phyloP scores from a whole-genome alignment of 2,888 invertebrate genomes.

The Eutolmus rufibarbis region DNA sequence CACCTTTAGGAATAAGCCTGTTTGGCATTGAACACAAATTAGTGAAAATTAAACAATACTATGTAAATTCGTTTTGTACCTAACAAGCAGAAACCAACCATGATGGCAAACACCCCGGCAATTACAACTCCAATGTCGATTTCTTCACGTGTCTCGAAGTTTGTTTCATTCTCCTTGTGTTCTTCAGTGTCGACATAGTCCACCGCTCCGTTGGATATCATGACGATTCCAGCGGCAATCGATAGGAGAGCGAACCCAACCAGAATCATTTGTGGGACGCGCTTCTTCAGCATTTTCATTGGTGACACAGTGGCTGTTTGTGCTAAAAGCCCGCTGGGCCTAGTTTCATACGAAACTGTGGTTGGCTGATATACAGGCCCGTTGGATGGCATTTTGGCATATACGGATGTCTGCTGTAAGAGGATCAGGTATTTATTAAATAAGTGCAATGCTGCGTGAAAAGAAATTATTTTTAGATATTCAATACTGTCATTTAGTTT shows the following conservation, averaged over 20 bases:
- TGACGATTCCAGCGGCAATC: constrained; percentile 63
- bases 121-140: constrained; percentile 67
- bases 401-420: background rate
- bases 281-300: constrained; percentile 54
- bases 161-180: constrained; percentile 57
- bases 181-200: constrained; percentile 66
- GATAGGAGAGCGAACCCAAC: constrained; percentile 55
- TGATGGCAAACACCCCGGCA: constrained; percentile 70
- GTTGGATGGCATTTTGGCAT: constrained; percentile 68
- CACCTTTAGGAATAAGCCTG: constrained; percentile 58
- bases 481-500: no score
- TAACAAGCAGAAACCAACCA: constrained; percentile 69
- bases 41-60: background rate
- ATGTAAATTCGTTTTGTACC: constrained; percentile 59
- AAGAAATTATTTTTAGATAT: background rate
- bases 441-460: background rate
- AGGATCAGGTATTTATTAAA: background rate
- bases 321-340: constrained; percentile 60
- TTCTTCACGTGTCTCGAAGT: constrained; percentile 50
- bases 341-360: constrained; percentile 76
- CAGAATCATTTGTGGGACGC: constrained; percentile 54
- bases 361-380: constrained; percentile 81
- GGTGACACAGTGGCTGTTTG: constrained; percentile 55
- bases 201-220: constrained; percentile 71
- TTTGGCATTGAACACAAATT: background rate